Conservation (phyloP, 2,888 invertebrate species). For the Pollenia labialis region DNA sequence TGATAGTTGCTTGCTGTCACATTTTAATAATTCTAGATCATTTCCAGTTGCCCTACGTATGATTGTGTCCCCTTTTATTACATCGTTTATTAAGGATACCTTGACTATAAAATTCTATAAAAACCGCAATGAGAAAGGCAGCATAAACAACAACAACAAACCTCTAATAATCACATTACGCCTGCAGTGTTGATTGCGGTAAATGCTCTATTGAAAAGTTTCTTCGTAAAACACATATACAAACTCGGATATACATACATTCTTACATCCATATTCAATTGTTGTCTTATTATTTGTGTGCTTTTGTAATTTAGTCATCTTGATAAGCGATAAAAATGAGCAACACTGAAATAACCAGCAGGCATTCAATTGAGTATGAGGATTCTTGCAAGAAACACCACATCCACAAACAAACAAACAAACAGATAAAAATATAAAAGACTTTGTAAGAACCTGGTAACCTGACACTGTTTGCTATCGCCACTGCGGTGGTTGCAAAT, state of each 20-base stretch:
- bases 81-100: constrained; percentile 38
- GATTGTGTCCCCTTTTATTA: constrained; percentile 5
- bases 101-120: neutral
- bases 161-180: constrained; percentile 67
- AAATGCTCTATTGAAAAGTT: constrained; percentile 59
- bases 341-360: constrained; percentile 71
- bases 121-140: neutral
- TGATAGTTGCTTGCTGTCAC: too few relatives aligned
- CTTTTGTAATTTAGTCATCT: constrained; percentile 73
- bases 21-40: neutral
- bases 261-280: constrained; percentile 46
- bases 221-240: constrained; percentile 30
- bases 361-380: constrained; percentile 42
- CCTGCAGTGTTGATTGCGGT: constrained; percentile 73
- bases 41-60: constrained; percentile 8
- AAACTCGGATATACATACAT: neutral
- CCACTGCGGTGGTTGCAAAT: constrained; percentile 68
- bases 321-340: constrained; percentile 73
- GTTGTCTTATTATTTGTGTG: constrained; percentile 69
- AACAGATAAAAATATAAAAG: constrained; percentile 29
- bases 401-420: constrained; percentile 48
- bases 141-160: constrained; percentile 34
- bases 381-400: constrained; percentile 43
- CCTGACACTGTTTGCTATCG: constrained; percentile 68
- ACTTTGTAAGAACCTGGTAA: constrained; percentile 62